Base-by-base conservation (phyloP, 2,797 vertebrate genomes). In the Siniperca scherzeri region DNA sequence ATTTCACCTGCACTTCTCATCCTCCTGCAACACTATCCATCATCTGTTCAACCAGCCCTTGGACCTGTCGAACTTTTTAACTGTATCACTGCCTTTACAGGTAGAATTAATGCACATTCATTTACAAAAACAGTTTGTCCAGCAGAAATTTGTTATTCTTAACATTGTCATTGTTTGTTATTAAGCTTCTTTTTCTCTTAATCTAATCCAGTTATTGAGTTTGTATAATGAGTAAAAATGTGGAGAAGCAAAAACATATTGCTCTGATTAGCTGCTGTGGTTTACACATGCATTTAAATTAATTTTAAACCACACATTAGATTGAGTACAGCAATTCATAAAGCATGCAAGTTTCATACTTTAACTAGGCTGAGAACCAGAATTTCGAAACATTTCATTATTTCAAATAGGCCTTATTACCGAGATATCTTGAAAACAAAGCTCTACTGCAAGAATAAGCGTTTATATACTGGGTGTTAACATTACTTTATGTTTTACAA, bases 201-300 rank as follows among this genome's bases (percentile, higher is more conserved):
- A 85, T 71, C 74, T 79, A 70, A 82, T 78, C 60, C 81, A 60
- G 59, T 86, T 82, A 87, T 59, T 80, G 12, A 70, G 83, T 89
- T 84, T 84, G 62, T 78, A 83, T 84, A 84, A 88, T 82, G 61
- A 80, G 50, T 27, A 44, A 71, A 78, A 66, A 60, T 27, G 9
- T 81, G 56, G n/a, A 80, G 53, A 78, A 48, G 55, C 48, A 65
- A 78, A 83, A 84, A 81, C 67, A 60, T 40, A 56, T 74, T 64
- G 61, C 69, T 79, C 22, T 81, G 67, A 87, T 85, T 70, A 86
- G 48, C 59, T 14, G 0, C 67, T 78, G 64, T 42, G 61, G 53
- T 77, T 83, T 73, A 81, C 17, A 66, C 55, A 76, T 50, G 44
- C 59, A 74, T 73, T 66, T 78, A 67, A 85, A 85, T 60, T 0